Conservation (phyloP, 2,888 invertebrate species). For the Desoria tigrina region DNA sequence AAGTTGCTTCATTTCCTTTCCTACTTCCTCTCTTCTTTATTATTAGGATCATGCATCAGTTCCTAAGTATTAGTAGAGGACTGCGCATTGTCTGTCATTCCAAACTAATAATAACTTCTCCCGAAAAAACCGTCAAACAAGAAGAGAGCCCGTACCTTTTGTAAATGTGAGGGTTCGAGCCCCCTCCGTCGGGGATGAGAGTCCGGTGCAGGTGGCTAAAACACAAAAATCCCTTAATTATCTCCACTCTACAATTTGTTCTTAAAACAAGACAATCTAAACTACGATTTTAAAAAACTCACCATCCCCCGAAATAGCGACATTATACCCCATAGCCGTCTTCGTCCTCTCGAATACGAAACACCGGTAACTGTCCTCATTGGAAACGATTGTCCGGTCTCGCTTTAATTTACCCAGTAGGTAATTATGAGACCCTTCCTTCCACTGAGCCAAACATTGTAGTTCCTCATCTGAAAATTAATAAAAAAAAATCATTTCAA, state of each 20-base stretch:
- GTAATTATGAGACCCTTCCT: constrained; percentile 87
- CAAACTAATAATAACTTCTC: constrained; percentile 15
- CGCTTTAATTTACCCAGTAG: constrained; percentile 75
- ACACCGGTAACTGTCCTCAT: constrained; percentile 90
- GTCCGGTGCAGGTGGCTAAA: constrained; percentile 74
- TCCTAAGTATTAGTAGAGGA: background rate
- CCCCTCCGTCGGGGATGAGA: constrained; percentile 86
- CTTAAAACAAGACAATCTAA: background rate
- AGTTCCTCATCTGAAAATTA: constrained; percentile 77
- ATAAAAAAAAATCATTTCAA: background rate
- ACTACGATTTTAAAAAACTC: background rate
- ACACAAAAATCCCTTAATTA: no score
- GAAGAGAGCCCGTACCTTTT: no score
- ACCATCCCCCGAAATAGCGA: constrained; percentile 89
- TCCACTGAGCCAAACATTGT: constrained; percentile 88
- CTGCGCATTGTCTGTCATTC: background rate
- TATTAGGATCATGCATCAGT: constrained; percentile 14
- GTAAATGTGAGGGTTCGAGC: constrained; percentile 79
- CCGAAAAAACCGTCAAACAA: no score
- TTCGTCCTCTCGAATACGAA: constrained; percentile 81
- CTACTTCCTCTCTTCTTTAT: constrained; percentile 36
- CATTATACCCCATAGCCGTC: constrained; percentile 66
- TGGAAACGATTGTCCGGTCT: constrained; percentile 60
- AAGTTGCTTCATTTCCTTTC: constrained; percentile 21
- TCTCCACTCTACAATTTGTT: background rate